Percentiles rank a stretch among this genome's conserved stretches.
These are phyloP conservation scores for Anableps anableps DNA, from an alignment of 2,797 vertebrate species.

Conservation along the genomic window DNA sequence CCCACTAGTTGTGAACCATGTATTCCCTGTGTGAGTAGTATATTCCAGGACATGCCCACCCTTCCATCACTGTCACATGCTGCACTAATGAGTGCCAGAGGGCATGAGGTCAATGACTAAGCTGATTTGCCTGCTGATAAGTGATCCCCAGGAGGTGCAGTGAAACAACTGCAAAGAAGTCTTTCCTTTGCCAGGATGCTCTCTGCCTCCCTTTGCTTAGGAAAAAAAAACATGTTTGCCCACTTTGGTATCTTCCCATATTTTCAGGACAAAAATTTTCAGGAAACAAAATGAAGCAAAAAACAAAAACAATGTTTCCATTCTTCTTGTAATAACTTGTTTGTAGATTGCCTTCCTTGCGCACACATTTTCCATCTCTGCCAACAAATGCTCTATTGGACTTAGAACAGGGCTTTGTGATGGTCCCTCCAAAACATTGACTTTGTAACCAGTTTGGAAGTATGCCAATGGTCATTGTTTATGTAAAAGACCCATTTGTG, in stretches of 20 bases:
- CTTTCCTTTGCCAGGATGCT: slow-evolving; percentile 18
- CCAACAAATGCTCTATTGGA: not conserved
- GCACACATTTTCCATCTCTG: too few relatives aligned
- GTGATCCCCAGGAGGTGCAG: slow-evolving; percentile 62
- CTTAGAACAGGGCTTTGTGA: not conserved
- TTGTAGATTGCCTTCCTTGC: not conserved
- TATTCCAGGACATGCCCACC: slow-evolving; percentile 83
- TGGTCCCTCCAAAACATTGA: not conserved
- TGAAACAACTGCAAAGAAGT: slow-evolving; percentile 39
- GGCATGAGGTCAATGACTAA: slow-evolving; percentile 83
- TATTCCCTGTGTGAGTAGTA: slow-evolving; percentile 78
- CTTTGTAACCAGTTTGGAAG: not conserved
- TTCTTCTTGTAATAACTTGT: not conserved
- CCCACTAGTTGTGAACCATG: slow-evolving; percentile 84
- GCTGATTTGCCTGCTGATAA: slow-evolving; percentile 91
- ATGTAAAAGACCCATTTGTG: not conserved
- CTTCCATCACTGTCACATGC: slow-evolving; percentile 87
- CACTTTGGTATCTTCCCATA: not conserved
- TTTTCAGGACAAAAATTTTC: slow-evolving; percentile 10
- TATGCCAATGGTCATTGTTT: not conserved
- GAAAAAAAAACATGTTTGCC: slow-evolving; percentile 9
- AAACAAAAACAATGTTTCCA: not conserved
- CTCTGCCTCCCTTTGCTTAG: not conserved
- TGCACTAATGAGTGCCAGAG: slow-evolving; percentile 84
- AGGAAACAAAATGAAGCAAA: slow-evolving; percentile 22